Evolutionary conservation across 2,888 invertebrate genomes (phyloP), one percentile per base, ranked within the genome.

Genomic region (Spilarctia lutea): DNA sequence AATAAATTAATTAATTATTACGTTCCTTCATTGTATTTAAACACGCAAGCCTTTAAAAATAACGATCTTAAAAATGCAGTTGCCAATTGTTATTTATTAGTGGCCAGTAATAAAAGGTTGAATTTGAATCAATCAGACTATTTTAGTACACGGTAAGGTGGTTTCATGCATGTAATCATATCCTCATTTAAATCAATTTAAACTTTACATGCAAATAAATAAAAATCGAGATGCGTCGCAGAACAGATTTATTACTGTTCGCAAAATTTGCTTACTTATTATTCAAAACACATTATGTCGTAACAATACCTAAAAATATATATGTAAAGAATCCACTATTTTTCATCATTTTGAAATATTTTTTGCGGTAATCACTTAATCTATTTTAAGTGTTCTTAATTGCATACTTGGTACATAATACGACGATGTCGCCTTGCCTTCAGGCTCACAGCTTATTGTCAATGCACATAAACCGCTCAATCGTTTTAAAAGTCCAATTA

Each of bases 341-440:
- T 86, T 89, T 84, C 81, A 82, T 85, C 72, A 45, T 75, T 82
- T 79, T 79, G 83, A 83, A 88, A 88, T 85, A 86, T 85, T 86
- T 84, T 84, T 81, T 83, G 75, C 84, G 79, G 84, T 90, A 91
- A 92, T 91, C 89, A 87, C 91, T 92, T 93, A 91, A 93, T 92
- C 92, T 91, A 91, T 91, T 91, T 90, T 88, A 91, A 89, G 90
- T 92, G 91, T 91, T 91, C 92, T 92, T 93, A 92, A 92, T 91
- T 92, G 89, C 87, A 81, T 84, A 88, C 88, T 87, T 89, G 77
- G 79, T 86, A 74, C 82, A 84, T 87, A 88, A 91, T 88, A 92
- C 86, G 87, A 87, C 79, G 79, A 75, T 87, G 86, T 86, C 88
- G 85, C 83, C 83, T 80, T 85, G 27, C 18, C 35, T 39, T 72